Percentiles rank a stretch among this genome's conserved stretches.
These are phyloP conservation scores for Zhengitettix transpicula DNA, from an alignment of 2,888 invertebrate species.

Conservation along the genomic window DNA sequence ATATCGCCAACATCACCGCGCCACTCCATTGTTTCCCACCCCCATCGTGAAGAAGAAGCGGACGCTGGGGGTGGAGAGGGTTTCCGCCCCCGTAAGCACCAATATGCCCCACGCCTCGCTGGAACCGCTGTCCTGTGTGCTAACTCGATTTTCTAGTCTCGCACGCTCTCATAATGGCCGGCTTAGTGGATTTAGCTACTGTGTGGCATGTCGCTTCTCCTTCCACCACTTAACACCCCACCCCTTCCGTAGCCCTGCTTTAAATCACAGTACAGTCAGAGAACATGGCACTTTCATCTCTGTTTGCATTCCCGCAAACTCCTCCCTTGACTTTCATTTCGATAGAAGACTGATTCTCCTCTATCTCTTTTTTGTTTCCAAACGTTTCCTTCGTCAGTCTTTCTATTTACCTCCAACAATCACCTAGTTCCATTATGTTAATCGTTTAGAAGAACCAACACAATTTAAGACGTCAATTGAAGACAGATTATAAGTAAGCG, in stretches of 20 bases:
- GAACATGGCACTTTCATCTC: background rate
- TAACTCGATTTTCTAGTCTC: conserved; percentile 6
- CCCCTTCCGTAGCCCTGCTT: background rate
- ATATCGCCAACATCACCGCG: too few relatives aligned
- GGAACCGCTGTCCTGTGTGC: conserved; percentile 1
- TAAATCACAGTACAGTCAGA: background rate
- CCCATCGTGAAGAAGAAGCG: background rate
- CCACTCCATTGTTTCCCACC: background rate
- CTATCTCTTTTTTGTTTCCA: too few relatives aligned
- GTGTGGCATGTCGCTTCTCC: background rate
- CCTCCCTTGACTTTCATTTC: too few relatives aligned
- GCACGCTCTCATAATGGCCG: conserved; percentile 5
- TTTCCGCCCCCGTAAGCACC: background rate
- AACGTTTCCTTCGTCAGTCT: too few relatives aligned
- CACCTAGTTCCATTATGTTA: too few relatives aligned
- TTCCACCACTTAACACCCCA: background rate
- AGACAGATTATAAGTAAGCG: too few relatives aligned
- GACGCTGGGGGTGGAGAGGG: background rate
- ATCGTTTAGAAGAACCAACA: too few relatives aligned
- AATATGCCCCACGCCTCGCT: background rate
- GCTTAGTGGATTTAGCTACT: conserved; percentile 5
- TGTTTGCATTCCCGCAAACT: too few relatives aligned
- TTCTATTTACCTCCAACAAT: too few relatives aligned
- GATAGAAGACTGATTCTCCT: too few relatives aligned
- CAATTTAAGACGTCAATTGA: too few relatives aligned